Evolutionary conservation across 2,888 invertebrate species (phyloP), one percentile per base, ranked within the genome.

Genomic region (Cyrtodaria siliqua): DNA sequence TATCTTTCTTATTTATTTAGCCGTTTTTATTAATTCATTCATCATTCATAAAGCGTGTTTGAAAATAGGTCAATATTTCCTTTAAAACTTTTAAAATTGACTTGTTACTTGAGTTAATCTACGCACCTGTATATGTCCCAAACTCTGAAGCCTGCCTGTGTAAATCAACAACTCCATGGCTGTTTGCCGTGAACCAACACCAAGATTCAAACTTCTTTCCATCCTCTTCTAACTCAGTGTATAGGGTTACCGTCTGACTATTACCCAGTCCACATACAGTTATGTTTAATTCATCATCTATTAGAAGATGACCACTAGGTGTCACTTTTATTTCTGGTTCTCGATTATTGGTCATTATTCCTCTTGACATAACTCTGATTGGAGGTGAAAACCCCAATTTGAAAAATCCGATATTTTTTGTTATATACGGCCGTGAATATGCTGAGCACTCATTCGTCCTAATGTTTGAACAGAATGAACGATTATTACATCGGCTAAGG

Each of bases 61-160:
- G n/a, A n/a, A n/a, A n/a, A n/a, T n/a, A n/a, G n/a, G n/a, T n/a
- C n/a, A n/a, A n/a, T n/a, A n/a, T n/a, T n/a, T n/a, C n/a, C n/a
- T n/a, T n/a, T n/a, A n/a, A n/a, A n/a, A n/a, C n/a, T n/a, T 33
- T 33, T 33, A 33, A 33, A 33, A 33, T 33, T 8, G 12, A 8
- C 12, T 33, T 8, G 12, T 33, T 8, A 33, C 12, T 8, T 8
- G 33, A 33, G 33, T 8, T 12, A 44, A 9, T 4, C 6, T 8
- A 26, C 42, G 33, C 64, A 50, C 44, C 85, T 69, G 73, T 79
- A 26, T 83, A 85, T 18, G 83, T 79, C 24, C 85, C 85, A n/a
- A 49, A 49, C 1, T 56, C 1, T 18, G 81, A 81, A 2, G 70
- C 47, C 2, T 77, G 71, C n/a, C 62, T 73, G n/a, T 47, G 42